Evolutionary conservation across 2,888 invertebrate species (phyloP).

Genomic region (Cosmopolites sordidus): DNA sequence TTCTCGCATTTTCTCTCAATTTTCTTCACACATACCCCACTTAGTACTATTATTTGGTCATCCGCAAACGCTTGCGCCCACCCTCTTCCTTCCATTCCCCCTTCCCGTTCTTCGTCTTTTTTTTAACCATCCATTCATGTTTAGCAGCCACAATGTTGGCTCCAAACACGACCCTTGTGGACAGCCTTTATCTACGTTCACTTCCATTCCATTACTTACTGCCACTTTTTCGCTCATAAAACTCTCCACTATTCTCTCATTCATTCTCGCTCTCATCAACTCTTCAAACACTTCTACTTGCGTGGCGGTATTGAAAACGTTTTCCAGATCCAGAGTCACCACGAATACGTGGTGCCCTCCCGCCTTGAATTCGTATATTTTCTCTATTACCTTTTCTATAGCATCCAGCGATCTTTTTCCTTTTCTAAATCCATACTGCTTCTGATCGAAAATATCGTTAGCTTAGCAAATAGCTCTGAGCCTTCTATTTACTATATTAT

Average conservation of each 20-base stretch:
- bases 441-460: no score
- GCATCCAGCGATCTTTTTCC: no score
- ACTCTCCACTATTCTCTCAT: conserved; percentile 6
- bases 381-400: no score
- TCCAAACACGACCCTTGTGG: conserved; percentile 31
- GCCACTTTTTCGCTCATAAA: conserved; percentile 26
- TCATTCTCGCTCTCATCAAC: background rate
- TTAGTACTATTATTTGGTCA: conserved; percentile 6
- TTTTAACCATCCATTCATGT: conserved; percentile 32
- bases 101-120: conserved; percentile 1
- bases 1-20: no score
- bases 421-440: no score
- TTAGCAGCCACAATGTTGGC: conserved; percentile 29
- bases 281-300: conserved; percentile 11
- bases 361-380: no score
- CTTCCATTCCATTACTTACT: background rate
- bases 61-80: conserved; percentile 7
- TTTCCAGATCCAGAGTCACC: conserved; percentile 25
- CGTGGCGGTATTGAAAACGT: conserved; percentile 16
- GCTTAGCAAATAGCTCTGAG: no score
- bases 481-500: no score
- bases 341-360: conserved; percentile 17
- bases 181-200: conserved; percentile 23
- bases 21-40: no score
- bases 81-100: no score